Evolutionary conservation across 2,888 invertebrate species (phyloP).

Genomic region (Halocaridina rubra): DNA sequence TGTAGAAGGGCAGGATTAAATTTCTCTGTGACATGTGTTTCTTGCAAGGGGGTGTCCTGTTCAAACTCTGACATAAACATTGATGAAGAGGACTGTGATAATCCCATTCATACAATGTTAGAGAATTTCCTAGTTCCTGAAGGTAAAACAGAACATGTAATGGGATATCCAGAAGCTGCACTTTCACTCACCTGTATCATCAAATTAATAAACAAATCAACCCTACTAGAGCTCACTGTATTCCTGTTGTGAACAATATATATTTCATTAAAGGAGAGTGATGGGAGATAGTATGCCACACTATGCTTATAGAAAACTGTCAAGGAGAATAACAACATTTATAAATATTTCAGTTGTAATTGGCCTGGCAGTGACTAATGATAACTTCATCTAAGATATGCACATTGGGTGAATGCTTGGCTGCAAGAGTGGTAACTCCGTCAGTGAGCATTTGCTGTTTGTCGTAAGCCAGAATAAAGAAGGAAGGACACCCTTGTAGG

Average conservation of each 20-base stretch:
- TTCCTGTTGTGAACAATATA: background rate
- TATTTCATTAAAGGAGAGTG: too few species aligned
- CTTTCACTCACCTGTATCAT: background rate
- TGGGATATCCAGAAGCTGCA: too few species aligned
- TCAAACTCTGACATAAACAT: constrained; percentile 18
- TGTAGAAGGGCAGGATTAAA: constrained; percentile 38
- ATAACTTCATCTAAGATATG: too few species aligned
- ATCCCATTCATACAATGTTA: constrained; percentile 18
- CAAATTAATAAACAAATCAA: background rate
- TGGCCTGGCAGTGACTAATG: background rate
- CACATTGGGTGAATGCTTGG: background rate
- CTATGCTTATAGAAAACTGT: too few species aligned
- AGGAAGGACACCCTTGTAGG: too few species aligned
- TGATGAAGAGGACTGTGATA: constrained; percentile 29
- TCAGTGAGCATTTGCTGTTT: background rate
- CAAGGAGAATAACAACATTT: too few species aligned
- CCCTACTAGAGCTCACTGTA: background rate
- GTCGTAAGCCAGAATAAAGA: background rate
- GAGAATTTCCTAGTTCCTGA: background rate
- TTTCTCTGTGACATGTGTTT: constrained; percentile 24
- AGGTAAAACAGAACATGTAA: background rate
- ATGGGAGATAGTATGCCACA: too few species aligned
- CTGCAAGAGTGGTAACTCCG: background rate
- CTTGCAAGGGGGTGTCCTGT: constrained; percentile 24
- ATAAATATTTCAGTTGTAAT: background rate